A percentile compares a stretch with the other conserved stretches of the same genome.
These are phyloP conservation scores for Procambarus clarkii DNA, from an alignment of 1,140 invertebrate genomes.

Conservation along the genomic window DNA sequence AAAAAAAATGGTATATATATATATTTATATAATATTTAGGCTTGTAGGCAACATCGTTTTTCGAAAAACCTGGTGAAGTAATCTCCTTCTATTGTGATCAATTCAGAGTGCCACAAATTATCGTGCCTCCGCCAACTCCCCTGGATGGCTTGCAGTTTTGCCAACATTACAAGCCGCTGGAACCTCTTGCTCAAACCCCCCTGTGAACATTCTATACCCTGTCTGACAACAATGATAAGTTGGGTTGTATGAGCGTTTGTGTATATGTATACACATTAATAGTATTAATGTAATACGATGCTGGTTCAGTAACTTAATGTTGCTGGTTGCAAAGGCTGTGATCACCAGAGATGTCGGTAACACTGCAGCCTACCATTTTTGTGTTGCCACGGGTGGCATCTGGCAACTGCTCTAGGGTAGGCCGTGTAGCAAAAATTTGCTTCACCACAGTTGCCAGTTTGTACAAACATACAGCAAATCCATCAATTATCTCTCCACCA, in stretches of 20 bases:
- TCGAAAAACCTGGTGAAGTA: background rate
- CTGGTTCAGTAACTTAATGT: too few species aligned
- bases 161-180: background rate
- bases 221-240: too few species aligned
- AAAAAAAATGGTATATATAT: too few species aligned
- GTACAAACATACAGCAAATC: background rate
- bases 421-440: background rate
- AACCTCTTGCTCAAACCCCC: too few species aligned
- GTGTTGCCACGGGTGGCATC: background rate
- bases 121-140: background rate
- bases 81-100: background rate
- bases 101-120: background rate
- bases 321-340: background rate
- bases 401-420: background rate
- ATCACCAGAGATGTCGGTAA: background rate
- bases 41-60: background rate
- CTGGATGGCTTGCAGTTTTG: background rate
- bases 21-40: too few species aligned
- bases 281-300: too few species aligned
- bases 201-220: too few species aligned
- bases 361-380: slow-evolving; percentile 14
- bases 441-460: background rate
- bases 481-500: background rate
- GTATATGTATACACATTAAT: too few species aligned
- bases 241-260: too few species aligned